phyloP scores from a whole-genome alignment of 2,888 invertebrate species.

The Hyles lineata region DNA sequence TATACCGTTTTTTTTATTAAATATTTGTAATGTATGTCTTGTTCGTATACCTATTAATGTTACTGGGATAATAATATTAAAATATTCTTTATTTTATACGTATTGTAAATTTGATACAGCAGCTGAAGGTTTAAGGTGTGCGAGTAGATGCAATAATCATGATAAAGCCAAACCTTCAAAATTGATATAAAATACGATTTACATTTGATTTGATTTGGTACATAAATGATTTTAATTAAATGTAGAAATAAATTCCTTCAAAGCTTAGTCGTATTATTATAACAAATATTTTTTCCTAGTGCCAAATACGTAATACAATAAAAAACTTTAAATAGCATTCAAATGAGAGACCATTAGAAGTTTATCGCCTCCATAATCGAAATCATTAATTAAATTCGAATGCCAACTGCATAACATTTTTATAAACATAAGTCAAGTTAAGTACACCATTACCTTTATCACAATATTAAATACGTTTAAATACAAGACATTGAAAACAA shows the following conservation, averaged over 20 bases:
- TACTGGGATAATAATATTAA: conserved; percentile 4
- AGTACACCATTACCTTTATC: neutral
- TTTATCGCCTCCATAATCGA: neutral
- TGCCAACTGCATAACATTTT: neutral
- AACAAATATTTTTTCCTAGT: too few relatives aligned
- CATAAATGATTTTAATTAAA: too few relatives aligned
- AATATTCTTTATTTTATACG: neutral
- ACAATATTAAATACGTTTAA: neutral
- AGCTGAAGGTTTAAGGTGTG: neutral
- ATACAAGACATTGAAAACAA: neutral
- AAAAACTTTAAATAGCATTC: too few relatives aligned
- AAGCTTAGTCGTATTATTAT: too few relatives aligned
- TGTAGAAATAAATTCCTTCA: too few relatives aligned
- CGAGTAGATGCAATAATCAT: neutral
- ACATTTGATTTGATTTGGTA: too few relatives aligned
- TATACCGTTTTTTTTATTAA: conserved; percentile 22
- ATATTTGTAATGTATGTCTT: conserved; percentile 27
- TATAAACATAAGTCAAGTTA: neutral
- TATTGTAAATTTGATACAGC: neutral
- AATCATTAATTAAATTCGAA: conserved; percentile 1
- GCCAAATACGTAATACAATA: too few relatives aligned
- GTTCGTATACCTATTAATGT: conserved; percentile 4
- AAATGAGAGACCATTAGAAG: neutral
- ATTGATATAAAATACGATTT: too few relatives aligned
- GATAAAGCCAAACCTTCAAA: neutral